A percentile compares a stretch with the other conserved stretches of the same genome.
phyloP scores from a whole-genome alignment of 2,888 invertebrate genomes.

The Calameuta idolon region DNA sequence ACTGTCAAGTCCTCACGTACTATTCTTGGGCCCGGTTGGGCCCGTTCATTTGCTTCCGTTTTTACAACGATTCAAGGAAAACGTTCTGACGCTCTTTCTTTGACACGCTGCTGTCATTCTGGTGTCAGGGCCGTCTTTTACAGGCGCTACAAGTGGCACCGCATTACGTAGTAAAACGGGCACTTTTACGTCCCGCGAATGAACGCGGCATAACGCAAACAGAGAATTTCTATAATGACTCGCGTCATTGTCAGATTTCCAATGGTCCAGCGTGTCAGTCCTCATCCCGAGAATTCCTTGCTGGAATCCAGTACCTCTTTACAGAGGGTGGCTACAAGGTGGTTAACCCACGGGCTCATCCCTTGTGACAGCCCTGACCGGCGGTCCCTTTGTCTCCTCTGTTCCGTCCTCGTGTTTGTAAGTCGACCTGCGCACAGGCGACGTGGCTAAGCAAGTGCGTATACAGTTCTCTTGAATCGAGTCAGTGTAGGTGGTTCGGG shows the following conservation, averaged over 20 bases:
- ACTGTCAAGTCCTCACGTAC: neutral
- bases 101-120: conserved; percentile 1
- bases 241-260: too few species aligned
- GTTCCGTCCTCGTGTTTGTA: neutral
- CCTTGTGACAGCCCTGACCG: conserved; percentile 3
- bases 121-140: neutral
- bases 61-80: conserved; percentile 9
- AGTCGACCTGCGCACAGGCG: neutral
- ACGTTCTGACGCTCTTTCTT: neutral
- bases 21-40: neutral
- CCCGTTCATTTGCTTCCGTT: conserved; percentile 7
- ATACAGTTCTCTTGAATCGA: neutral
- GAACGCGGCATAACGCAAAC: too few species aligned
- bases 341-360: too few species aligned
- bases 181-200: too few species aligned
- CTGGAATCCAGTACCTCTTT: too few species aligned
- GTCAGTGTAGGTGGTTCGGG: conserved; percentile 6
- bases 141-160: too few species aligned
- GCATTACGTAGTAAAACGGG: too few species aligned
- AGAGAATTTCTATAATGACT: too few species aligned
- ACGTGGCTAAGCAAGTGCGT: neutral
- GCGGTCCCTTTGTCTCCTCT: conserved; percentile 1
- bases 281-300: too few species aligned
- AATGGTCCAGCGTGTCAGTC: too few species aligned
- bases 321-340: too few species aligned